Percentiles rank a stretch among this genome's conserved stretches.
Conservation (phyloP, 2,113 vertebrate genomes). For the Oryzias celebensis region DNA sequence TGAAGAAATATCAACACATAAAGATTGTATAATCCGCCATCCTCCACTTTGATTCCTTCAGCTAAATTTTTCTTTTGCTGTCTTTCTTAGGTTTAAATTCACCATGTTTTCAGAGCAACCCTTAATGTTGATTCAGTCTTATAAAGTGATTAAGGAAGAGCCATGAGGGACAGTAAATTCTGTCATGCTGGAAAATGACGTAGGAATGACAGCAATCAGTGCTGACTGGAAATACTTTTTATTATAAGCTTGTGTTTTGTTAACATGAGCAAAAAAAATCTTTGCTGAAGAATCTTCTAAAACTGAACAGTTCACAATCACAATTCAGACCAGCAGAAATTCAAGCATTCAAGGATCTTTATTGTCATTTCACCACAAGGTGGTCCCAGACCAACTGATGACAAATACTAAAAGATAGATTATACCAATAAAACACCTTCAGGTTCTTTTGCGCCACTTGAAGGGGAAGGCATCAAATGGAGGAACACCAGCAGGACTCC, state of each 20-base stretch:
- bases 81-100: constrained; percentile 50
- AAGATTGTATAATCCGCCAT: constrained; percentile 13
- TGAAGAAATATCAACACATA: constrained; percentile 1
- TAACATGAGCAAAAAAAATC: constrained; percentile 47
- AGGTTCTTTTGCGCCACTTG: too few species aligned
- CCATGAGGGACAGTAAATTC: constrained; percentile 46
- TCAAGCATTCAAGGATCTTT: too few species aligned
- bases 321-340: too few species aligned
- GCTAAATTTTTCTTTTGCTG: constrained; percentile 32
- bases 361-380: too few species aligned
- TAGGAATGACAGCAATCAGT: constrained; percentile 21
- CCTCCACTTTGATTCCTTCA: constrained; percentile 10
- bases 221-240: constrained; percentile 44
- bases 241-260: constrained; percentile 21
- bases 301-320: too few species aligned
- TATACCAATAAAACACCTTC: too few species aligned
- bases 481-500: too few species aligned
- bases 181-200: constrained; percentile 37
- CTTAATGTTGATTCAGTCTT: constrained; percentile 43
- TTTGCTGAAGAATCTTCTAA: constrained; percentile 7
- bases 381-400: too few species aligned
- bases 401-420: too few species aligned
- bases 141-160: constrained; percentile 57
- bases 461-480: too few species aligned
- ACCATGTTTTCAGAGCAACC: constrained; percentile 53